Conservation (phyloP, 2,888 invertebrate genomes). For the Ypsolopha scabrella region DNA sequence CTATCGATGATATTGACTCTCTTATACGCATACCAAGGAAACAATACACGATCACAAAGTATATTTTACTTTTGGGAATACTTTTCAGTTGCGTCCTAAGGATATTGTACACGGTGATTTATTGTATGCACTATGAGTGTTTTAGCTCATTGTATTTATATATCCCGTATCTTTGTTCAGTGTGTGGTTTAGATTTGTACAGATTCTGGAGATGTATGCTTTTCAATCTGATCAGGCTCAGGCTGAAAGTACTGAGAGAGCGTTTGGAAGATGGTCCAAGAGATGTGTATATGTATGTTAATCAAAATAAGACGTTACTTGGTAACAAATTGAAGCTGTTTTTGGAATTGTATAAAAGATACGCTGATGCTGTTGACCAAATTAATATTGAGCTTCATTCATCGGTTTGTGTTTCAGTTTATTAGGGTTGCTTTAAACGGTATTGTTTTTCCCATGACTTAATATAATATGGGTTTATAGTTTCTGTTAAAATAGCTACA, state of each 20-base stretch:
- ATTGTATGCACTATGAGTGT: conserved; percentile 27
- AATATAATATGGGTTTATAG: too few relatives aligned
- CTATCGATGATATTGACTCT: conserved; percentile 27
- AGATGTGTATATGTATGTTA: neutral
- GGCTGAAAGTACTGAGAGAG: neutral
- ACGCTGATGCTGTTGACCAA: conserved; percentile 40
- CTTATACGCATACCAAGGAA: conserved; percentile 32
- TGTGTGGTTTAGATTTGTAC: conserved; percentile 42
- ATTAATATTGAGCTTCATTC: conserved; percentile 42
- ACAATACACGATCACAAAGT: conserved; percentile 21
- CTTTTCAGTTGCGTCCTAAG: conserved; percentile 30
- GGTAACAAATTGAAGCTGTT: neutral
- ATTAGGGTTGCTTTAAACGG: neutral
- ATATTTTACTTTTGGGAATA: conserved; percentile 21
- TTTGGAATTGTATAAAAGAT: conserved; percentile 33
- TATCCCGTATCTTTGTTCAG: conserved; percentile 29
- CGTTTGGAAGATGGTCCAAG: neutral
- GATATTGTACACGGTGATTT: conserved; percentile 25
- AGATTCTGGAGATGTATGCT: conserved; percentile 47
- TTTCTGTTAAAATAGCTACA: too few relatives aligned
- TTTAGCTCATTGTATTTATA: conserved; percentile 22
- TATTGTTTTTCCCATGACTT: neutral
- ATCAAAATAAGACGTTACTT: neutral
- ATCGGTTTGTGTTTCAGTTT: conserved; percentile 32
- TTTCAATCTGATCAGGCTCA: conserved; percentile 28